Conservation (phyloP, 2,797 vertebrate genomes). For the Myoxocephalus aenaeus region DNA sequence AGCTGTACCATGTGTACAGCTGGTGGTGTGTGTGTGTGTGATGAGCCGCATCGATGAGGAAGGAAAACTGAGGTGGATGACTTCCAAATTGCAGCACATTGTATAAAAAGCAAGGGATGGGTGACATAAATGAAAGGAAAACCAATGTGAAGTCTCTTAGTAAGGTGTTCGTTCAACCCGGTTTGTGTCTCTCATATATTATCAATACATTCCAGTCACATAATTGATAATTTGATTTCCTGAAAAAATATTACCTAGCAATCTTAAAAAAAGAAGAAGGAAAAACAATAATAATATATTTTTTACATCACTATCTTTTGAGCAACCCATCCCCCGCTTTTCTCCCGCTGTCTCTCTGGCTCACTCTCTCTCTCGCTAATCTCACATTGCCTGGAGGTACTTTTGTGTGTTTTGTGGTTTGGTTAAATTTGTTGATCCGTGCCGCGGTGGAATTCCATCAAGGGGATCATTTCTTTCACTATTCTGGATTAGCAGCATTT, state of each 20-base stretch:
- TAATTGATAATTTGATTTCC: background rate
- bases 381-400: constrained; percentile 50
- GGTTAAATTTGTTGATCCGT: constrained; percentile 45
- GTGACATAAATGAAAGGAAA: constrained; percentile 15
- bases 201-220: constrained; percentile 15
- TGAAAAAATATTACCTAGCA: background rate
- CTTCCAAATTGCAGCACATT: constrained; percentile 13
- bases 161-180: background rate
- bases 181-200: background rate
- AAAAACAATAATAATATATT: background rate
- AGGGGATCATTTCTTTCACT: constrained; percentile 47
- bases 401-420: constrained; percentile 36
- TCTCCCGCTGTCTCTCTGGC: background rate
- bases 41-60: background rate
- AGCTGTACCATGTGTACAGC: constrained; percentile 43
- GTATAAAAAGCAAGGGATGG: constrained; percentile 25
- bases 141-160: background rate
- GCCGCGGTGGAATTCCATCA: constrained; percentile 31
- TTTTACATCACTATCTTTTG: background rate
- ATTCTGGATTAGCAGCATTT: constrained; percentile 38
- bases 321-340: background rate
- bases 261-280: background rate
- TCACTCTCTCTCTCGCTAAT: constrained; percentile 32
- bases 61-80: constrained; percentile 10
- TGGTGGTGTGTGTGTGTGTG: background rate